A percentile compares a stretch with the other conserved stretches of the same genome.
Conservation (phyloP, 2,797 vertebrate genomes). For the Botia almorhae region DNA sequence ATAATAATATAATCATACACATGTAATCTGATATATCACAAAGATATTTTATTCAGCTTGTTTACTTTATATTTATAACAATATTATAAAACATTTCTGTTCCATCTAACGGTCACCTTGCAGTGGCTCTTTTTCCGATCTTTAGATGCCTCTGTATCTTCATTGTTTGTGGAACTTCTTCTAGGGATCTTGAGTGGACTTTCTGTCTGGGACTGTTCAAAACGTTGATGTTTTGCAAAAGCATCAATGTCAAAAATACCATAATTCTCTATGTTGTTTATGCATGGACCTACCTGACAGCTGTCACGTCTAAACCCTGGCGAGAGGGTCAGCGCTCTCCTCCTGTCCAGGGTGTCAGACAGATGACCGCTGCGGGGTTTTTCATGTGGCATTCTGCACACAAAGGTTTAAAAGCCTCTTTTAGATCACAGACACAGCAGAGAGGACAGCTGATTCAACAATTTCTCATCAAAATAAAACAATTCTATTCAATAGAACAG, state of each 20-base stretch:
- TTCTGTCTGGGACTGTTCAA: constrained; percentile 66
- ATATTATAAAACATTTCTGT: background rate
- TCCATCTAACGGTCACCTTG: background rate
- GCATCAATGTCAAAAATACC: background rate
- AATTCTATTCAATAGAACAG: background rate
- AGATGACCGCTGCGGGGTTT: background rate
- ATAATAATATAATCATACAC: background rate
- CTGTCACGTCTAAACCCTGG: constrained; percentile 65
- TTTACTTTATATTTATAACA: no score
- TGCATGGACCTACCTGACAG: constrained; percentile 60
- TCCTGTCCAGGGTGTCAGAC: constrained; percentile 63
- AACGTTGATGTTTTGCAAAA: background rate
- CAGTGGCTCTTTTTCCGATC: constrained; percentile 19
- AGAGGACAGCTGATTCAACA: background rate
- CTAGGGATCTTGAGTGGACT: constrained; percentile 71
- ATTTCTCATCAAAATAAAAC: background rate
- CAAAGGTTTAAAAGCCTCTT: background rate
- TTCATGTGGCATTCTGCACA: constrained; percentile 44
- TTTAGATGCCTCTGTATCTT: constrained; percentile 64
- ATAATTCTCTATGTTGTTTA: constrained; percentile 5
- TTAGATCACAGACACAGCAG: constrained; percentile 1
- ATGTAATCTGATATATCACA: no score
- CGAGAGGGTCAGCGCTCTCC: constrained; percentile 71
- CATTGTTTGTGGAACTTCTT: constrained; percentile 54
- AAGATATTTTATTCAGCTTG: no score